Evolutionary conservation across 2,888 invertebrate species (phyloP), one percentile per base, ranked within the genome.

Genomic region (Netelia melanura): DNA sequence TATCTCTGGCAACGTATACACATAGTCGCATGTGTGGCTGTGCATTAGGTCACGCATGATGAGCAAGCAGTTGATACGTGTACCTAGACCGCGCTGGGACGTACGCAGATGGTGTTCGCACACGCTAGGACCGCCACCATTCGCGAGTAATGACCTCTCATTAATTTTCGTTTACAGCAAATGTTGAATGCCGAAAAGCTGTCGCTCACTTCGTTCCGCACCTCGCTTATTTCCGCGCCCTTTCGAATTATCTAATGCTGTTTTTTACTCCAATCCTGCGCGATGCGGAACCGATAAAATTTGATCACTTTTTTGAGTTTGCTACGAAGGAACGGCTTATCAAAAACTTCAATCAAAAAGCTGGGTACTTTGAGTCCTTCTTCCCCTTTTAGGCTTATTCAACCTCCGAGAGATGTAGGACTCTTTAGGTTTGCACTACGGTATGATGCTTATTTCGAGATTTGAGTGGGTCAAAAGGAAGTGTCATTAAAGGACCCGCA

Each of bases 31-130:
- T 65, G 65, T 65, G 71, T 76, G 76, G 43, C 62, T 64, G 70
- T 77, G 82, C 82, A 82, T 82, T 77, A 77, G 82, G 82, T 82
- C 76, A 82, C 82, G 82, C 71, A 82, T 82, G 82, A 82, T 77
- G 82, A 77, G 82, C 82, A 77, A 82, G 82, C 82, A 71, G 82
- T 77, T 82, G 82, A 82, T 71, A 76, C 82, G 82, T 77, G 76
- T 77, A 77, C 71, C 64, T 71, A 72, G 71, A 82, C 76, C 82
- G 71, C 76, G 76, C 44, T 30, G 43, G 44, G 64, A 76, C 64
- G 58, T 58, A 76, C 81, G 81, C 81, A 76, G 81, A 77, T 82
- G 82, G 81, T 52, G 81, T 21, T 64, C 70, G 64, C 81, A 56
- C 81, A 71, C 56, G 23, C 64, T 54, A 30, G 43, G 14, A 48